Evolutionary conservation across 2,888 invertebrate species (phyloP).

Genomic region (Pemphredon lugubris): DNA sequence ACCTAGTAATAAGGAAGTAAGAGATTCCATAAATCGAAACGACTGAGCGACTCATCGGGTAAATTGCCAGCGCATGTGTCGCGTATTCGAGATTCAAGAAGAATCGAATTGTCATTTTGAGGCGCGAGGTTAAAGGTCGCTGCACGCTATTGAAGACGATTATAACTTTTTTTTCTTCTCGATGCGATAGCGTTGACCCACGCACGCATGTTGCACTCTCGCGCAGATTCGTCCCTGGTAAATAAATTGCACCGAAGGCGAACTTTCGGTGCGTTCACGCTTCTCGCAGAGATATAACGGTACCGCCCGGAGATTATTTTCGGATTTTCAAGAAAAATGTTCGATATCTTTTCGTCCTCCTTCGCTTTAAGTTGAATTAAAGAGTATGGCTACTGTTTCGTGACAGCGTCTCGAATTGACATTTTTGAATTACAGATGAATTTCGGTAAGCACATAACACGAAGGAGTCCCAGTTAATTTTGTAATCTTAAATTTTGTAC

Average conservation of each 20-base stretch:
- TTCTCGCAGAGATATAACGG: too few species aligned
- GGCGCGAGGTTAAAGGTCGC: conserved; percentile 42
- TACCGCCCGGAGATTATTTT: too few species aligned
- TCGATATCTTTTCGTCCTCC: too few species aligned
- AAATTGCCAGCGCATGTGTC: too few species aligned
- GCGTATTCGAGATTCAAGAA: too few species aligned
- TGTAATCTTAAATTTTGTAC: too few species aligned
- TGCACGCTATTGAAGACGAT: conserved; percentile 22
- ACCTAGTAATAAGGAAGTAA: conserved; percentile 41
- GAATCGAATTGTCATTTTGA: conserved; percentile 25
- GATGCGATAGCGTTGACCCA: conserved; percentile 36
- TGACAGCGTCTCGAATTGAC: too few species aligned
- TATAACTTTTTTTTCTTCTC: conserved; percentile 11
- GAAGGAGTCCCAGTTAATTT: too few species aligned
- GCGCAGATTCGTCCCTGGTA: conserved; percentile 3
- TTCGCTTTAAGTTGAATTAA: neutral
- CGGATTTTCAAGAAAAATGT: too few species aligned
- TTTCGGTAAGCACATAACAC: too few species aligned
- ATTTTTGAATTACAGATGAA: too few species aligned
- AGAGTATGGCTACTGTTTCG: too few species aligned
- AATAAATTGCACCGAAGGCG: neutral
- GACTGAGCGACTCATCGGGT: conserved; percentile 34
- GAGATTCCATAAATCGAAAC: conserved; percentile 25
- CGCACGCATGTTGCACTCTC: conserved; percentile 10
- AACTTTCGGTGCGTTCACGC: neutral